Conservation (phyloP, 2,888 invertebrate genomes). For the Trichogramma evanescens region DNA sequence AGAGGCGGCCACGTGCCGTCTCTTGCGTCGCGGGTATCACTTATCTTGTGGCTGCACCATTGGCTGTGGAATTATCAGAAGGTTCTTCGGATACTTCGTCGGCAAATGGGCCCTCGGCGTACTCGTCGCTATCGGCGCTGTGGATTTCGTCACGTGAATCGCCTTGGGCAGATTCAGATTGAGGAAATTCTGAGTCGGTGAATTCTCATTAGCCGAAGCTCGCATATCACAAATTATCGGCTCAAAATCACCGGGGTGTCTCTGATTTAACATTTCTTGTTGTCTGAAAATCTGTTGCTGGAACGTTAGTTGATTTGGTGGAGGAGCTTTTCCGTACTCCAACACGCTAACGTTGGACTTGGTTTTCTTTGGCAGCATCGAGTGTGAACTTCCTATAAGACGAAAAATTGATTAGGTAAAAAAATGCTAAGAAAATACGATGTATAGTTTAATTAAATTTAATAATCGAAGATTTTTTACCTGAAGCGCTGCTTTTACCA, state of each 20-base stretch:
- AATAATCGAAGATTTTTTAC: too few species aligned
- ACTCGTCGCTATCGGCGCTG: slow-evolving; percentile 28
- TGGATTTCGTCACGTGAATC: slow-evolving; percentile 43
- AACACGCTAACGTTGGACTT: slow-evolving; percentile 10
- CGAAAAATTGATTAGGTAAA: slow-evolving; percentile 1
- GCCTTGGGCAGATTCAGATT: slow-evolving; percentile 44
- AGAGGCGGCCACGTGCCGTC: slow-evolving; percentile 9
- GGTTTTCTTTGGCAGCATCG: slow-evolving; percentile 24
- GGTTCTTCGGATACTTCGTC: slow-evolving; percentile 67
- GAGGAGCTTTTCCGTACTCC: slow-evolving; percentile 33
- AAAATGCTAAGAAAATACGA: neutral
- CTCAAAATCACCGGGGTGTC: slow-evolving; percentile 42
- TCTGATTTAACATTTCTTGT: slow-evolving; percentile 44
- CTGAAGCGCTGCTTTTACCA: too few species aligned
- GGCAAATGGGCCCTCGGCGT: slow-evolving; percentile 56
- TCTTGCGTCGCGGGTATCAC: slow-evolving; percentile 26
- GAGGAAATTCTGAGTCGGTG: slow-evolving; percentile 40
- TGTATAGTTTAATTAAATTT: too few species aligned
- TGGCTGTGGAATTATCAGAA: slow-evolving; percentile 73
- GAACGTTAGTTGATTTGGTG: slow-evolving; percentile 43
- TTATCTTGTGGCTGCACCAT: slow-evolving; percentile 42
- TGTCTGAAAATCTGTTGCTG: slow-evolving; percentile 43
- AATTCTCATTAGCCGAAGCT: slow-evolving; percentile 40
- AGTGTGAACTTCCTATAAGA: slow-evolving; percentile 14
- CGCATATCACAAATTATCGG: slow-evolving; percentile 46